Base-by-base conservation (phyloP, 1,140 invertebrate species). In the Drosophila orena region DNA sequence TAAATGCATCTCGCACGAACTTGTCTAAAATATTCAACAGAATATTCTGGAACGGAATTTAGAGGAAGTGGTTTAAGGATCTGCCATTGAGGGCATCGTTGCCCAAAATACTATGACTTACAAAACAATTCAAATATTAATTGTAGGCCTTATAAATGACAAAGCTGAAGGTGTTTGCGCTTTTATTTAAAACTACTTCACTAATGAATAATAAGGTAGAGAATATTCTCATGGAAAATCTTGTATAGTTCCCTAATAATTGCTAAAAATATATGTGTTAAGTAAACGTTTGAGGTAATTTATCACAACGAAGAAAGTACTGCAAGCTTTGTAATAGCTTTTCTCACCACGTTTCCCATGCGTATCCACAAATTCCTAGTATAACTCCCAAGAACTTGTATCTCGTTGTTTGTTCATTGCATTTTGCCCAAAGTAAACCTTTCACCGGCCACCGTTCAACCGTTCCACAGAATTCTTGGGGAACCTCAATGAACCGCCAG, bases 391-490 rank as follows among this genome's bases (percentile, higher is more conserved):
- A 57, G 52, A 70, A 70, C 43, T 57, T 70, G 37, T 56, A 40
- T 47, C 8, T 30, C 8, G 30, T 8, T 30, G 30, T 30, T 70
- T 70, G 66, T 40, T 37, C 37, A 20, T 55, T 38, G 52, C 66
- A 70, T 49, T 57, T 15, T 22, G 30, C 24, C 50, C 35, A 56
- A 47, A 66, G 30, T 30, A 54, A 70, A 70, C 68, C 50, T 70
- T 56, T 70, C 42, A 35, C 68, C 55, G 46, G 54, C 65, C 55
- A 70, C 37, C 38, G 12, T 70, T 71, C 65, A 44, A 40, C 0
- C 38, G 12, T 70, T 71, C 65, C 54, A 40, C 0, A 49, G 68
- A 71, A 71, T 70, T 71, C 66, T 70, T 34, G 62, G 38, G 43
- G 49, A 30, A 37, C 27, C 65, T 65, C 59, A 53, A 46, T 44